Base-by-base conservation (phyloP, 1,140 invertebrate genomes). In the Drosophila subobscura region DNA sequence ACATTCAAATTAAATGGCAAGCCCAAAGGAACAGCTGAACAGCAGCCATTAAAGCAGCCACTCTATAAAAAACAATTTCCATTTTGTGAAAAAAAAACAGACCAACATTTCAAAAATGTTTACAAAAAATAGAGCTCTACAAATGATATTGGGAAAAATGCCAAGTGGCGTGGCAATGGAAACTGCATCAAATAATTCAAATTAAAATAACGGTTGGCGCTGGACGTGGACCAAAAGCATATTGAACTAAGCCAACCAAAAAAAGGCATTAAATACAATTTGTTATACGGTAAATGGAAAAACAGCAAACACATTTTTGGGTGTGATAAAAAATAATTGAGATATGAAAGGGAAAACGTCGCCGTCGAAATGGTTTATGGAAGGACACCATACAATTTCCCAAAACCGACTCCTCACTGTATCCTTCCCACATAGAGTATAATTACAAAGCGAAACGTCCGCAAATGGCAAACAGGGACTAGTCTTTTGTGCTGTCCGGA, bases 101-200 rank as follows among this genome's bases (percentile, higher is more conserved):
- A 44, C 40, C 14, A 22, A 23, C 1, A 42, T 2, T 7, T 12
- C 10, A 12, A 6, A 55, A 55, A 54, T 23, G 8, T 40, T 8
- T 25, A 27, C 1, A 14, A 40, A 33, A 41, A 41, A 23, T 41
- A 68, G 51, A 57, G 55, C 41, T 60, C 10, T 12, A 37, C 10
- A 37, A 37, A 37, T 37, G 10, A 37, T 12, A 37, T 37, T 37
- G 33, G 33, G 1, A 37, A 37, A 37, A 37, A 12, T 37, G 25
- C 5, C 5, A 5, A 25, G 5, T 5, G 25, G 25, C 25, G 5
- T 27, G 25, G 25, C 66, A 57, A 44, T 60, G 56, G 70, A 63
- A 61, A 58, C 64, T 63, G 63, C 57, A 61, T 54, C 58, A 74
- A 77, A 70, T 77, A 74, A 74, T 70, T 77, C 58, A 77, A 77